Base-by-base conservation (phyloP, 2,797 vertebrate species). In the Mastacembelus armatus region DNA sequence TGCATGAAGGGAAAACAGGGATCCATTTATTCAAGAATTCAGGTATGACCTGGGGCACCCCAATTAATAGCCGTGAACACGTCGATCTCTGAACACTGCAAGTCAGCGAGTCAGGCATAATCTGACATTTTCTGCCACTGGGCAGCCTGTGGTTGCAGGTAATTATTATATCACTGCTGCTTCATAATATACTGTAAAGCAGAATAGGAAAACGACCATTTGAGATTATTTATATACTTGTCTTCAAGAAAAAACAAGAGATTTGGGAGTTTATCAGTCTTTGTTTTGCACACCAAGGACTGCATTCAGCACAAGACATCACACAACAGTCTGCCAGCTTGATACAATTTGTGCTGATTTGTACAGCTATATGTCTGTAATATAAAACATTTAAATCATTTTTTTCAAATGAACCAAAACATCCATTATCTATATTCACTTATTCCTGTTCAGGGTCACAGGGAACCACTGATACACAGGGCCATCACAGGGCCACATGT, bases 31-130 rank as follows among this genome's bases (percentile, higher is more conserved):
- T 72, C 1, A 19, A 44, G 35, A 75, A 52, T 44, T 30, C 42
- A 47, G 33, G 58, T 22, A 35, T 52, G 40, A 57, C 50, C 16
- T 0, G 4, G 4, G 59, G 70, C 10, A 4, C 12, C n/a, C 9
- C 22, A 66, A 43, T 67, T 66, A 60, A 3, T 14, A 50, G 14
- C 15, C 57, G 29, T 55, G 43, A 68, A 66, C 40, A 36, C 24
- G 14, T 58, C 27, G 10, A 71, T 27, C 35, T 45, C 32, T 70
- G 15, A 63, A 64, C 3, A 36, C 45, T 35, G 18, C n/a, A 71
- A 71, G 29, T 42, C 40, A 57, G 21, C 47, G 26, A 73, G 19
- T 3, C 10, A 36, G 15, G 10, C 42, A 39, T 64, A 19, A 67
- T 52, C 2, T 22, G n/a, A 36, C 38, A 29, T 57, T 18, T 21